Evolutionary conservation across 1,140 invertebrate species (phyloP).

Genomic region (Bombus waltoni): DNA sequence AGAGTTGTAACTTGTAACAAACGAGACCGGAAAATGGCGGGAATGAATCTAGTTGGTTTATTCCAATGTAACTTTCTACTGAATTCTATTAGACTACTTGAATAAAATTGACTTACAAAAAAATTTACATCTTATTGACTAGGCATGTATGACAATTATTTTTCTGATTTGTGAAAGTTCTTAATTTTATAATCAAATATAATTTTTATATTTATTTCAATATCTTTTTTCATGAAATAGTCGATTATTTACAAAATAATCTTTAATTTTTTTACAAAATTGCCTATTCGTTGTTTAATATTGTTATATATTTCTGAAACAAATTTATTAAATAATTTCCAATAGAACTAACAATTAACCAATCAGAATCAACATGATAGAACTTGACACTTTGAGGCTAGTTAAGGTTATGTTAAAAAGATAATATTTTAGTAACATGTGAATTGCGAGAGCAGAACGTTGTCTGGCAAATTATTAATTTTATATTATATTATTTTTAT

Average conservation of each 20-base stretch:
- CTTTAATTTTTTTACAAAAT: not conserved
- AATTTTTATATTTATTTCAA: not conserved
- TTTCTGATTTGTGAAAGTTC: not conserved
- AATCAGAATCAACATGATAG: not conserved
- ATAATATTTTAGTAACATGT: not conserved
- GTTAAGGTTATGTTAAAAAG: not conserved
- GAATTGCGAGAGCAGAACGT: not conserved
- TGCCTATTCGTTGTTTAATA: not conserved
- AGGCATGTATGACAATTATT: not conserved
- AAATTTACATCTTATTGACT: not conserved
- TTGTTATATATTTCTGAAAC: not conserved
- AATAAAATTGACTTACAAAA: not conserved
- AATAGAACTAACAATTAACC: not conserved
- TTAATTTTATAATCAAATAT: not conserved
- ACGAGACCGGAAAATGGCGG: constrained; percentile 18
- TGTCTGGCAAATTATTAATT: not conserved
- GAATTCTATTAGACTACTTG: not conserved
- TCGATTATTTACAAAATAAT: not conserved
- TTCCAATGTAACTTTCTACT: not conserved
- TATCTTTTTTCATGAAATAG: not conserved
- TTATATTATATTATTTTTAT: not conserved
- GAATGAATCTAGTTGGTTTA: constrained; percentile 14
- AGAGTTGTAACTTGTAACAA: not conserved
- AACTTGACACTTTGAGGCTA: not conserved
- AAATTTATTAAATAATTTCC: not conserved